phyloP scores from a whole-genome alignment of 2,113 vertebrate species.

The Indicator indicator region DNA sequence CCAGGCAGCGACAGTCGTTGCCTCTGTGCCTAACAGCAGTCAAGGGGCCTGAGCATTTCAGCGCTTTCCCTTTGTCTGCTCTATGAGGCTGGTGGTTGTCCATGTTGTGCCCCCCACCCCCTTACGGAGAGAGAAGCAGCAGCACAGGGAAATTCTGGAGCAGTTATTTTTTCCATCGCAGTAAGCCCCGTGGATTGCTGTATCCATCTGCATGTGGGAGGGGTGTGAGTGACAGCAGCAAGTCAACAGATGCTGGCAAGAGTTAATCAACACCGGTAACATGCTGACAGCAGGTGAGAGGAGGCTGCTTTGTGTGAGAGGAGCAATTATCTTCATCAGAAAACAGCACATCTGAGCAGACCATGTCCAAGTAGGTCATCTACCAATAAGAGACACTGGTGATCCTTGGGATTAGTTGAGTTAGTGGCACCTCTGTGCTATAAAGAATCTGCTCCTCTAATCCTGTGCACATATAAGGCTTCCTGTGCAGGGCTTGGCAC shows the following conservation, averaged over 20 bases:
- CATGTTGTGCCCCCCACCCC: not conserved
- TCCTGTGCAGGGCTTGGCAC: not conserved
- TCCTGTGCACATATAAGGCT: not conserved
- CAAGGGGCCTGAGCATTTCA: not conserved
- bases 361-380: not conserved
- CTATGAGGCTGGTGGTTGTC: not conserved
- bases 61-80: not conserved
- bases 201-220: not conserved
- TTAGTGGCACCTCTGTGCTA: not conserved
- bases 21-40: not conserved
- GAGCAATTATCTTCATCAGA: not conserved
- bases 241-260: not conserved
- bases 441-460: not conserved
- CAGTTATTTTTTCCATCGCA: not conserved
- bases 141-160: not conserved
- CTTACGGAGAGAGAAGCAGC: not conserved
- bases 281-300: not conserved
- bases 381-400: not conserved
- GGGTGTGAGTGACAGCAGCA: not conserved
- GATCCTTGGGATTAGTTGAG: not conserved
- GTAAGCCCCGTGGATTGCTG: not conserved
- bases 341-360: not conserved
- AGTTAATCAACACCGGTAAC: not conserved
- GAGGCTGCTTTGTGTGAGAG: not conserved
- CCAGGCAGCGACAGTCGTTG: not conserved